Base-by-base conservation (phyloP, 2,797 vertebrate genomes). In the Enteromius trimaculatus region DNA sequence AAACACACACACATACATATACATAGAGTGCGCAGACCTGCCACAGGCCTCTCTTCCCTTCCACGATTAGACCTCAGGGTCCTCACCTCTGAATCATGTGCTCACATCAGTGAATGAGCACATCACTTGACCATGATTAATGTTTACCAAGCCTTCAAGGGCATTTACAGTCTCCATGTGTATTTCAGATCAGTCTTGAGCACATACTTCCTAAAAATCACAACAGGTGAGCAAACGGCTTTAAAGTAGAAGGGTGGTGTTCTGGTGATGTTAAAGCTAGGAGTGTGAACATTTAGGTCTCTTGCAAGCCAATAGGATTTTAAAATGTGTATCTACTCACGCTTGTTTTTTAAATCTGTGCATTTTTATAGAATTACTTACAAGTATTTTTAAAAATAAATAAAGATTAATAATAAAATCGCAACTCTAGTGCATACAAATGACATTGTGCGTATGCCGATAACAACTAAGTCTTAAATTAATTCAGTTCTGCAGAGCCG, bases 71-170 rank as follows among this genome's bases (percentile, higher is more conserved):
- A 72, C 68, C 37, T 71, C 51, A 60, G 53, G 66, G 51, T 80
- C 55, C 47, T 21, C 29, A 81, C n/a, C 68, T 34, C 13, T 39
- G 68, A 60, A 62, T 72, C 49, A 72, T 72, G 53, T 72, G 55
- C 37, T 72, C 53, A 64, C 19, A 47, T 71, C 49, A 23, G 53
- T 58, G 47, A 64, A 79, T 51, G 47, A 66, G 16, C 34, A 31
- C 26, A 53, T 49, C 34, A 71, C 65, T 70, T 80, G 2, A 81
- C 23, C 53, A 6, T 72, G 21, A 68, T 37, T 29, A 34, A 68
- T 69, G 44, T 69, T 79, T 51, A 37, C 62, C 29, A 51, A 64
- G 29, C 19, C 29, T 31, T 79, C 42, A 79, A 29, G 39, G 31
- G 19, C 29, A 14, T 69, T 80, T 26, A 51, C 42, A 66, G 29